Base-by-base conservation (phyloP, 2,113 vertebrate species). In the Hyaena hyaena region DNA sequence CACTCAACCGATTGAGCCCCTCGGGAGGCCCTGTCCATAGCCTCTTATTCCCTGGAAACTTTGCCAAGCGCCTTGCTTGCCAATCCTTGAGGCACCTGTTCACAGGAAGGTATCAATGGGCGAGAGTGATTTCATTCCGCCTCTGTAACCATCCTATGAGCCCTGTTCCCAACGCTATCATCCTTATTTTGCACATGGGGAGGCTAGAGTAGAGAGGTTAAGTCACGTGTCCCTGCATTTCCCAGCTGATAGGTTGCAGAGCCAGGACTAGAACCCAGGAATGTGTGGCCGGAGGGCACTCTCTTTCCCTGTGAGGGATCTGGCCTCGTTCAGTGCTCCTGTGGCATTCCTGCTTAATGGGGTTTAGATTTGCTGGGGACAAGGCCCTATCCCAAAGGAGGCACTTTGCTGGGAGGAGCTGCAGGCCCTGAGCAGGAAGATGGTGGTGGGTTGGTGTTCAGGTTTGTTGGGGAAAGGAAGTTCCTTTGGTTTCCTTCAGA, bases 401-500 rank as follows among this genome's bases (percentile, higher is more conserved):
- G n/a, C 39, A 15, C 73, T 68, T 16, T 2, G 14, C 12, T 11
- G 71, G 50, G 19, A 14, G 14, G 11, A 43, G 7, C 2, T 7
- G 45, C 28, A 61, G 65, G 43, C 45, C 19, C 71, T 50, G 17
- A 88, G 61, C 63, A 9, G 68, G 71, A 53, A 66, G 71, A 50
- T 14, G 50, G 10, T 17, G 45, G 53, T 28, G 10, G 48, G 69
- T 14, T 74, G 88, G 33, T 33, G 53, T 50, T 61, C 61, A 39
- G 19, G 31, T 88, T 50, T 43, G 23, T 50, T 16, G 43, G 23
- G 31, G n/a, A 71, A 76, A 93, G 86, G 76, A 71, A 58, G 55
- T 63, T 84, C 35, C 74, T 91, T 93, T 50, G 76, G 23, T 77
- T 92, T 94, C 71, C 82, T 50, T 93, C 31, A 71, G 66, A 87